Evolutionary conservation across 1,140 invertebrate species (phyloP).

Genomic region (Bombus polaris): DNA sequence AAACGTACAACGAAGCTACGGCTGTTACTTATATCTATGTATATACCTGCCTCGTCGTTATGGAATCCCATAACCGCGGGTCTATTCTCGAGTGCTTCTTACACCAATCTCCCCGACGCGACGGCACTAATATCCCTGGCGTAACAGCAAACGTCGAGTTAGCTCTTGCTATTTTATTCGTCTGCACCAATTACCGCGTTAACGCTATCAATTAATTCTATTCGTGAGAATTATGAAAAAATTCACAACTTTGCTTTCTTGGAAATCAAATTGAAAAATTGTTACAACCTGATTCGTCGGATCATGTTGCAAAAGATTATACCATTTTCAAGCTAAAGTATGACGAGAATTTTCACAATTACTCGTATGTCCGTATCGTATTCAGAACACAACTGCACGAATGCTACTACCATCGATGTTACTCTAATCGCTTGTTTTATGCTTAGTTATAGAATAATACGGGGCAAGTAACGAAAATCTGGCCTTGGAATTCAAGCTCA

Average conservation of each 20-base stretch:
- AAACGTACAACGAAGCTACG: slow-evolving; percentile 54
- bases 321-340: no score
- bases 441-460: no score
- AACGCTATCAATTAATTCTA: background rate
- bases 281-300: background rate
- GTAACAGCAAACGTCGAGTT: slow-evolving; percentile 64
- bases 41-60: slow-evolving; percentile 53
- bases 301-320: background rate
- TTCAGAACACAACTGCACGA: no score
- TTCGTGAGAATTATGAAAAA: background rate
- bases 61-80: slow-evolving; percentile 65
- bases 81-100: slow-evolving; percentile 66
- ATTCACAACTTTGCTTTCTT: background rate
- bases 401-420: background rate
- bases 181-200: slow-evolving; percentile 40
- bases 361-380: no score
- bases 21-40: slow-evolving; percentile 59
- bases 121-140: slow-evolving; percentile 64
- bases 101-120: slow-evolving; percentile 46
- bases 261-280: no score
- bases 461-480: no score
- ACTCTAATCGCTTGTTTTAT: background rate
- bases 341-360: no score
- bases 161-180: slow-evolving; percentile 19
- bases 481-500: no score